Evolutionary conservation across 1,140 invertebrate genomes (phyloP).

Genomic region (Theocolax elegans): DNA sequence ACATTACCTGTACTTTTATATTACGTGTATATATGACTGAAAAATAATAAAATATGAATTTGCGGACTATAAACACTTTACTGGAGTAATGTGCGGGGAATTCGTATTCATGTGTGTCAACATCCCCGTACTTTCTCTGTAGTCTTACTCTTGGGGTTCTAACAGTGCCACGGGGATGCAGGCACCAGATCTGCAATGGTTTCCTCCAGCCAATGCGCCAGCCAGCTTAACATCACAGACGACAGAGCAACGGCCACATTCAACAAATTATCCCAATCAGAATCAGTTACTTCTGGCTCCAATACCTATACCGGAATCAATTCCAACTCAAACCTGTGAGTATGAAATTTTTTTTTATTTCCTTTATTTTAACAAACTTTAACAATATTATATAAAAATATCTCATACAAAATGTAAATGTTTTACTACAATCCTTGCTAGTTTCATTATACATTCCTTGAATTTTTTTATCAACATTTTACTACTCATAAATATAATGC

Average conservation of each 20-base stretch:
- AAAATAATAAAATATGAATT: too few species aligned
- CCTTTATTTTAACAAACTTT: too few species aligned
- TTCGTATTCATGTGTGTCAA: slow-evolving; percentile 44
- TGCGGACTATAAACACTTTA: too few species aligned
- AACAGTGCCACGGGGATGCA: slow-evolving; percentile 67
- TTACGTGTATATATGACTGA: too few species aligned
- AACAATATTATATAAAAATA: too few species aligned
- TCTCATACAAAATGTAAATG: too few species aligned
- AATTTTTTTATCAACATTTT: too few species aligned
- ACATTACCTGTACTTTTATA: too few species aligned
- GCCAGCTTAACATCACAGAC: not conserved
- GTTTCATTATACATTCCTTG: too few species aligned
- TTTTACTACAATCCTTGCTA: too few species aligned
- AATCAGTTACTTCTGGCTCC: not conserved
- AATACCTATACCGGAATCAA: not conserved
- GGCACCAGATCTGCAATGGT: slow-evolving; percentile 53
- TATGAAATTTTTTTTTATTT: slow-evolving; percentile 4
- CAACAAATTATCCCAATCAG: slow-evolving; percentile 18
- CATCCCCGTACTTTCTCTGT: slow-evolving; percentile 57
- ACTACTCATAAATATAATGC: too few species aligned
- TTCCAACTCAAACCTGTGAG: slow-evolving; percentile 1
- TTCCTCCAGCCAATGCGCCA: slow-evolving; percentile 30
- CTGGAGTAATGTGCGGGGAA: slow-evolving; percentile 52
- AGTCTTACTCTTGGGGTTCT: slow-evolving; percentile 64
- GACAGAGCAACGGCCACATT: slow-evolving; percentile 22